These are phyloP conservation scores for Synanthedon tipuliformis DNA, from an alignment of 2,888 invertebrate genomes.

Conservation along the genomic window DNA sequence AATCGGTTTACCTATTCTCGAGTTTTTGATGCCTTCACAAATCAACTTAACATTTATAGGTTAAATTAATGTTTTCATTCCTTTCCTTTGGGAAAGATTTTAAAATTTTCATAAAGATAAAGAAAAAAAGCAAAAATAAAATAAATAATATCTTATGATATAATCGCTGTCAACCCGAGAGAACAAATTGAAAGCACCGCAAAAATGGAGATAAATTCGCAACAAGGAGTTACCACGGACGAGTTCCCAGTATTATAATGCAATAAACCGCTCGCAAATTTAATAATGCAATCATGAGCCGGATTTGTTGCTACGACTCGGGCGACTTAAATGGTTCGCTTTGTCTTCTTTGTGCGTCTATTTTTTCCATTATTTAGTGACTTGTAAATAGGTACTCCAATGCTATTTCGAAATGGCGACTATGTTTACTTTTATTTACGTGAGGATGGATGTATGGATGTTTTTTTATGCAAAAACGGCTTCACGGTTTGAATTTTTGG, in stretches of 20 bases:
- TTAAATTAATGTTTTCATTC: too few species aligned
- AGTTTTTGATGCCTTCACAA: too few species aligned
- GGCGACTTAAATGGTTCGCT: constrained; percentile 9
- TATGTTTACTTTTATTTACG: too few species aligned
- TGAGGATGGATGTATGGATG: too few species aligned
- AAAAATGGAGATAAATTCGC: constrained; percentile 12
- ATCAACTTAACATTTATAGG: too few species aligned
- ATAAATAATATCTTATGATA: background rate
- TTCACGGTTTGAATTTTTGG: too few species aligned
- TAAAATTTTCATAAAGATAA: too few species aligned
- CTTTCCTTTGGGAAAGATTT: too few species aligned
- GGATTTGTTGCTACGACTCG: constrained; percentile 21
- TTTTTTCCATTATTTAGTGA: background rate
- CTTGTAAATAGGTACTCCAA: background rate
- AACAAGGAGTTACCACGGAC: constrained; percentile 8
- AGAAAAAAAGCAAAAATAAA: too few species aligned
- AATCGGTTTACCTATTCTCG: too few species aligned
- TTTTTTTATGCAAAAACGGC: too few species aligned
- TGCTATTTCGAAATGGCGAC: too few species aligned
- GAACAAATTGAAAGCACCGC: constrained; percentile 3
- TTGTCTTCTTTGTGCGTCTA: constrained; percentile 1
- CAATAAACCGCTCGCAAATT: constrained; percentile 36
- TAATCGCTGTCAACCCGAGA: background rate
- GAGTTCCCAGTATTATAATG: constrained; percentile 23
- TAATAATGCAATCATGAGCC: constrained; percentile 40